Base-by-base conservation (phyloP, 2,113 vertebrate species). In the Sinosuthora webbiana region DNA sequence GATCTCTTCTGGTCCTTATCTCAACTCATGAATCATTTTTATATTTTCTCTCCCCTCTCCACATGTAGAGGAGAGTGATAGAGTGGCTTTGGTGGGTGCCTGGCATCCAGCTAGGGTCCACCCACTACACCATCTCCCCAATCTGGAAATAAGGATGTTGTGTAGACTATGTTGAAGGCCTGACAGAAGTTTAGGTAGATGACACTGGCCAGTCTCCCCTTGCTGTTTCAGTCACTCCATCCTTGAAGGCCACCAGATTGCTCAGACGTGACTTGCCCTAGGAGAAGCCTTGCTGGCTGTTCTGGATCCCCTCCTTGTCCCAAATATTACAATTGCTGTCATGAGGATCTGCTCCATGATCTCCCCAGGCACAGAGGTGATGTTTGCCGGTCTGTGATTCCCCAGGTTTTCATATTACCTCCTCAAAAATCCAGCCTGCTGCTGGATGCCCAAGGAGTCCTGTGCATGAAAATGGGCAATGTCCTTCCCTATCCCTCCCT, bases 371-470 rank as follows among this genome's bases (percentile, higher is more conserved):
- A 53, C 30, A 69, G 41, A 63, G 47, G 35, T 55, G 25, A 76
- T 12, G 35, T 63, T 19, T 53, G 42, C 18, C 22, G 62, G 41
- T 33, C 30, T 69, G 55, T 55, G 19, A 37, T 55, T 69, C n/a
- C 7, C 20, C 0, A 0, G 12, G 47, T 49, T 27, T 69, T 76
- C 1, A 1, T 62, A 27, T 42, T 8, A 2, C 18, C n/a, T 76
- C 47, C 47, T 68, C 27, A 47, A 62, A 83, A 83, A 55, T 56
- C 18, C 35, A 63, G 21, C 27, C 41, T 55, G 55, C 47, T 55
- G 30, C 49, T 62, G 63, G 30, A 41, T 76, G 13, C 3, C 16
- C 14, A 52, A 22, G 23, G 16, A 39, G 15, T 27, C 11, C 52
- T 6, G 4, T 50, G 14, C 11, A 20, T 12, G 7, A 71, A 6